phyloP scores from a whole-genome alignment of 2,797 vertebrate species.

The Falco naumanni region DNA sequence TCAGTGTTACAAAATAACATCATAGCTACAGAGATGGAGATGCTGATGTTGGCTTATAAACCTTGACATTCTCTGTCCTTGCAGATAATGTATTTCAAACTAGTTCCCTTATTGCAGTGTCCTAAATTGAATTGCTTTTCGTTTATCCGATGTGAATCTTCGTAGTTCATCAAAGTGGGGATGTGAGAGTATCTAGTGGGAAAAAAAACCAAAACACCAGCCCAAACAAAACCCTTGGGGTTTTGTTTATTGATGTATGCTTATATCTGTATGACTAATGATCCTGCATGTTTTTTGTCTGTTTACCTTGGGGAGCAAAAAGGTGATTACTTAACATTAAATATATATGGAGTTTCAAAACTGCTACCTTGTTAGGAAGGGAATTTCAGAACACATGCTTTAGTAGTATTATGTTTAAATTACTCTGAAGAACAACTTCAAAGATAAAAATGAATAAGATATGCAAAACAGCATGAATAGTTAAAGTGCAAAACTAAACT shows the following conservation, averaged over 20 bases:
- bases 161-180: slow-evolving; percentile 28
- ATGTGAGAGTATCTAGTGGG: not conserved
- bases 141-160: slow-evolving; percentile 61
- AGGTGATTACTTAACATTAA: not conserved
- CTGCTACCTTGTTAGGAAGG: not conserved
- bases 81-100: slow-evolving; percentile 53
- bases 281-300: not conserved
- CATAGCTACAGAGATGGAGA: slow-evolving; percentile 35
- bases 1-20: not conserved
- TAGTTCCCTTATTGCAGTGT: not conserved
- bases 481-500: not conserved
- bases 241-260: slow-evolving; percentile 8
- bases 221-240: not conserved
- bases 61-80: slow-evolving; percentile 50
- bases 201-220: not conserved
- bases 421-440: not conserved
- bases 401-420: not conserved
- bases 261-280: not conserved
- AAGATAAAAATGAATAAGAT: not conserved
- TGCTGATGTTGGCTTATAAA: slow-evolving; percentile 49
- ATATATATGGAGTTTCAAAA: not conserved
- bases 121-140: slow-evolving; percentile 51
- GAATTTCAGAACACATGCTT: not conserved
- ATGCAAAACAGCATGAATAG: not conserved
- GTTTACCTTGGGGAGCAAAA: not conserved